Evolutionary conservation across 2,888 invertebrate species (phyloP), one percentile per base, ranked within the genome.

Genomic region (Tupiocoris notatus): DNA sequence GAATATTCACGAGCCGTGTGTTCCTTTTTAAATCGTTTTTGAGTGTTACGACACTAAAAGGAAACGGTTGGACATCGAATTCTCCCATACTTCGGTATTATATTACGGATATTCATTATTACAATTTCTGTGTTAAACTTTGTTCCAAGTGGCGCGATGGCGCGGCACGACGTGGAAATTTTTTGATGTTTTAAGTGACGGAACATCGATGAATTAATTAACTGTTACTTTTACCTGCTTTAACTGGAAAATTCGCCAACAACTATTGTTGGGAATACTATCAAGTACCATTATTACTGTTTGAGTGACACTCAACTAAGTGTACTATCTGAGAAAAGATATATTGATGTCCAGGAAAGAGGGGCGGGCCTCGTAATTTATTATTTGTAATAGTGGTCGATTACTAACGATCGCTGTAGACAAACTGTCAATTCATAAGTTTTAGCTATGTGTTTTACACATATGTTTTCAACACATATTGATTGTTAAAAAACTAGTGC

Each of bases 371-470:
- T 39, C 39, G 59, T 59, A 59, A 59, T 9, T 9, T 9, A 59
- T 17, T 59, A 59, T 59, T 59, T 23, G 24, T 20, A 16, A 17
- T 2, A 16, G 18, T 22, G 18, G 39, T 7, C 39, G 39, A 39
- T 39, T 39, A 39, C 12, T 39, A 39, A 39, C 39, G 39, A 39
- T 39, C 62, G 57, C 66, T 73, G 61, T 74, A 73, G 65, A 70
- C 66, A 61, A 76, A 78, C 75, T 76, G 79, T 79, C 79, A 79
- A 79, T 79, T 79, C 76, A 78, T 78, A 75, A 64, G 75, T 77
- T 77, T 77, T 79, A 79, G 78, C 68, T 65, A 77, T 67, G 75
- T 74, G 76, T 73, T 75, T 62, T 64, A 75, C 68, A 77, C 68
- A 77, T 61, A 75, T 75, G 71, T 75, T 77, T 77, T 67, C 62